Conservation (phyloP, 2,113 vertebrate species). For the Chamaetylas fuelleborni region DNA sequence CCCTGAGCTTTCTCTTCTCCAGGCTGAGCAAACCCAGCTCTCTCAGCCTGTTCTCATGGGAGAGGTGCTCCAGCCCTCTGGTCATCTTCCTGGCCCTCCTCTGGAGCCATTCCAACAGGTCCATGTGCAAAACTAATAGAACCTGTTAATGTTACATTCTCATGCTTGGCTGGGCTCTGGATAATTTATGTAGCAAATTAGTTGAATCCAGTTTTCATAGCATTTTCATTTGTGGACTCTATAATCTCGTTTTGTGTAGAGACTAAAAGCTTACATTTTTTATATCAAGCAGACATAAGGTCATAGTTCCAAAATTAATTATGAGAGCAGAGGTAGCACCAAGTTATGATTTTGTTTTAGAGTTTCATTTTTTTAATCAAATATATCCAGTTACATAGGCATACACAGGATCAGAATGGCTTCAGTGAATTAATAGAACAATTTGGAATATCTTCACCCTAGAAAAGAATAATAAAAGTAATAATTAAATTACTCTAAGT, state of each 20-base stretch:
- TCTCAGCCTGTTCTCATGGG: neutral
- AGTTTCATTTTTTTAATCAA: neutral
- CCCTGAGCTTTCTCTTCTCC: neutral
- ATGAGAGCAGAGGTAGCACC: neutral
- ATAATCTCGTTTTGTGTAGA: neutral
- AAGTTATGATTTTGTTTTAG: neutral
- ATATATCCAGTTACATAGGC: neutral
- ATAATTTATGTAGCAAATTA: neutral
- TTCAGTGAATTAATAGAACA: neutral
- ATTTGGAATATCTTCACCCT: neutral
- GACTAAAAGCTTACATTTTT: neutral
- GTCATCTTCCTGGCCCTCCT: neutral
- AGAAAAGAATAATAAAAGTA: neutral
- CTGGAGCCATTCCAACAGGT: neutral
- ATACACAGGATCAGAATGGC: neutral
- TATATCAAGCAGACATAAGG: neutral
- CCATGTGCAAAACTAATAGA: neutral
- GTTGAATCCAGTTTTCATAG: neutral
- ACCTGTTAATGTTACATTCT: neutral
- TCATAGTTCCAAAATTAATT: neutral
- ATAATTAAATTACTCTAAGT: neutral
- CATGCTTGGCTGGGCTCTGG: neutral
- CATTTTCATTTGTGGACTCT: neutral
- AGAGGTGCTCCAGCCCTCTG: neutral
- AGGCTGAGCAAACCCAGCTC: neutral